Percentiles rank a stretch among this genome's conserved stretches.
phyloP scores from a whole-genome alignment of 2,888 invertebrate genomes.

The Stenodera caucasica region DNA sequence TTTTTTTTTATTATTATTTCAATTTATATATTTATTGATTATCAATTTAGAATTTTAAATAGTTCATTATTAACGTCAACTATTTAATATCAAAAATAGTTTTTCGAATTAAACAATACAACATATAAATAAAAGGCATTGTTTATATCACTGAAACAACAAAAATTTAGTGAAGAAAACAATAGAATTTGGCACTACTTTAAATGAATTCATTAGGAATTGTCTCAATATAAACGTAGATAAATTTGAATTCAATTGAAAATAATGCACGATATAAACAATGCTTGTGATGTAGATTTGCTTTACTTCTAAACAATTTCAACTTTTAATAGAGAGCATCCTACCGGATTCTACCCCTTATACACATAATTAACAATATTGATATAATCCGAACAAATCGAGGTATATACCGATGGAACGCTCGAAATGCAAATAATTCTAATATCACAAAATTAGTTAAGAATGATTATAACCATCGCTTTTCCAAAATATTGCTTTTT shows the following conservation, averaged over 20 bases:
- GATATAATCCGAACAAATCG: not conserved
- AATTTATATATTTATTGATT: not conserved
- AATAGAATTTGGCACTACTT: conserved; percentile 9
- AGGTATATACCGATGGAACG: not conserved
- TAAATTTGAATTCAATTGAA: not conserved
- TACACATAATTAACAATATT: too few relatives aligned
- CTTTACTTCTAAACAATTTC: too few relatives aligned
- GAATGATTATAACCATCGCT: too few relatives aligned
- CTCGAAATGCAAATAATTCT: not conserved
- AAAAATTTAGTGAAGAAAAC: not conserved
- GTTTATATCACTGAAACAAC: not conserved
- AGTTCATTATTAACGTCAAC: too few relatives aligned
- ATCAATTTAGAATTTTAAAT: conserved; percentile 2
- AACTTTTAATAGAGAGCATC: not conserved
- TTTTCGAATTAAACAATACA: not conserved
- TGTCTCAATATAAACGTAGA: too few relatives aligned
- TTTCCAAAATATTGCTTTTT: not conserved
- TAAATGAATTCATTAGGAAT: too few relatives aligned
- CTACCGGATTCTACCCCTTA: not conserved
- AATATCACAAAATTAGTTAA: not conserved
- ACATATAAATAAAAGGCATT: not conserved
- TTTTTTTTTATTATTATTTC: not conserved
- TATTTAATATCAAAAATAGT: not conserved
- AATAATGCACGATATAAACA: not conserved
- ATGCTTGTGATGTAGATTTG: not conserved